Conservation (phyloP, 2,113 vertebrate genomes). For the Illadopsis cleaveri region DNA sequence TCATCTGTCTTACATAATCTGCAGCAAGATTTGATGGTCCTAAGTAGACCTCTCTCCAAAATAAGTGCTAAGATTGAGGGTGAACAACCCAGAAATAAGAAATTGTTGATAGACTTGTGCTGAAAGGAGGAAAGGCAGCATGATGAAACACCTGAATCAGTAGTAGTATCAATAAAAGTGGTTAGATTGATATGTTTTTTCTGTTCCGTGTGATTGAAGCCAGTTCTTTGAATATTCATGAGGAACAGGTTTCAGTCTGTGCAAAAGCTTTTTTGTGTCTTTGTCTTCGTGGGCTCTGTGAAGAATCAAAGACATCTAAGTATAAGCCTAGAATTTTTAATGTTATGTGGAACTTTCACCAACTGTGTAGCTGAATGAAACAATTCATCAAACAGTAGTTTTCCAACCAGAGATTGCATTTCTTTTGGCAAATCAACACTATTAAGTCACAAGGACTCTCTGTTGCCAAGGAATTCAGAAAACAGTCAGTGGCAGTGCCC, state of each 20-base stretch:
- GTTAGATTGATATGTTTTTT: slow-evolving; percentile 24
- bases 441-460: not conserved
- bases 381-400: slow-evolving; percentile 12
- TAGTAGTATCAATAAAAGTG: not conserved
- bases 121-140: not conserved
- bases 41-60: not conserved
- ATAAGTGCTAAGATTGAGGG: not conserved
- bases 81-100: not conserved
- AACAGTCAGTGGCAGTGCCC: not conserved
- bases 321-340: slow-evolving; percentile 24
- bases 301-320: slow-evolving; percentile 28
- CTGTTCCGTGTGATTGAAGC: not conserved
- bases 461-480: slow-evolving; percentile 20
- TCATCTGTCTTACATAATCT: not conserved
- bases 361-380: slow-evolving; percentile 11
- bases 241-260: slow-evolving; percentile 13
- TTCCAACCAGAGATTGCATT: not conserved
- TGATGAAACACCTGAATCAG: not conserved
- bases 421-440: slow-evolving; percentile 33
- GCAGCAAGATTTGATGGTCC: not conserved
- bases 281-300: not conserved
- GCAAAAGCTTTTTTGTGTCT: slow-evolving; percentile 17
- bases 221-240: slow-evolving; percentile 32
- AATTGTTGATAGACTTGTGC: not conserved
- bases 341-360: not conserved